Evolutionary conservation across 92 coral and sea anemone genomes (phyloP).

Genomic region (Heteractis magnifica): DNA sequence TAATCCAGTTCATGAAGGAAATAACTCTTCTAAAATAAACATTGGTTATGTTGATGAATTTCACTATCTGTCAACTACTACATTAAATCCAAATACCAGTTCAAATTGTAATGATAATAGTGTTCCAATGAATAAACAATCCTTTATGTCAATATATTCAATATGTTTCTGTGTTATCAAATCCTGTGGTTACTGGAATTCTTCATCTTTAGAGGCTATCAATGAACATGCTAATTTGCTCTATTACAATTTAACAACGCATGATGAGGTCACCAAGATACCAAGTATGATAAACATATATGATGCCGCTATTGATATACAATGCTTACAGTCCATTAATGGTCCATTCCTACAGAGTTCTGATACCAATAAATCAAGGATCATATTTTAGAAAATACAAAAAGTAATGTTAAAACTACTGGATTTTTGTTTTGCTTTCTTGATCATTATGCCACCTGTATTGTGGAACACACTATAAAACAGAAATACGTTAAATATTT

Average conservation of each 20-base stretch:
- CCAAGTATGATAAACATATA: constrained; percentile 32
- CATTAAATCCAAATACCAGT: constrained; percentile 15
- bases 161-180: constrained; percentile 55
- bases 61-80: constrained; percentile 51
- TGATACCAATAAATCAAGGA: constrained; percentile 29
- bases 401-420: constrained; percentile 37
- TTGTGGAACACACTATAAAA: constrained; percentile 29
- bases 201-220: constrained; percentile 33
- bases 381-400: constrained; percentile 33
- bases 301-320: constrained; percentile 36
- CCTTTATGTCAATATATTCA: constrained; percentile 51
- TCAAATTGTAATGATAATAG: constrained; percentile 15
- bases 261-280: constrained; percentile 21
- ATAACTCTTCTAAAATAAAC: constrained; percentile 19
- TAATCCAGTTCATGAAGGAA: constrained; percentile 32
- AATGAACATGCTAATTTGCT: constrained; percentile 41
- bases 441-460: constrained; percentile 29
- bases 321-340: constrained; percentile 22
- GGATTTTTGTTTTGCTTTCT: constrained; percentile 26
- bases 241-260: constrained; percentile 14
- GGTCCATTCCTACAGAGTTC: constrained; percentile 27
- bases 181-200: constrained; percentile 34
- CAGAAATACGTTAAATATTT: constrained; percentile 25
- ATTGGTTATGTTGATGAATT: constrained; percentile 50
- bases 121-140: constrained; percentile 43